Conservation (phyloP, 2,797 vertebrate genomes). For the Cynodonichthys magdalenae region DNA sequence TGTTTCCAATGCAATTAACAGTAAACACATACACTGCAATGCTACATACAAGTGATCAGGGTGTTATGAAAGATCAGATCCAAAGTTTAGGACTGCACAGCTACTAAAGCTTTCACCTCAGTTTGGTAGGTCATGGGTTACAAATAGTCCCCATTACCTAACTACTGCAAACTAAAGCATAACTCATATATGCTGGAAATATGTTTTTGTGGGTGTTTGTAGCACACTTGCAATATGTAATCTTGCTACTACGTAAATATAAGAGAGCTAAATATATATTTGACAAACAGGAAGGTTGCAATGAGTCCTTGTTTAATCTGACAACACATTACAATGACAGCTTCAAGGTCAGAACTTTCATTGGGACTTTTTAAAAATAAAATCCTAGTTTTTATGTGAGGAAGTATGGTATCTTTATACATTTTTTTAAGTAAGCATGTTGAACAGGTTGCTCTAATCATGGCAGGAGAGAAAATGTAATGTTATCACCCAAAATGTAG, state of each 20-base stretch:
- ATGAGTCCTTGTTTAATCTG: too few species aligned
- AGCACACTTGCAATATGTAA: too few species aligned
- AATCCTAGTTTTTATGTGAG: neutral
- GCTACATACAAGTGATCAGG: neutral
- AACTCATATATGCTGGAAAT: too few species aligned
- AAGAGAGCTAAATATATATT: too few species aligned
- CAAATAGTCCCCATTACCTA: too few species aligned
- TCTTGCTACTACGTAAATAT: too few species aligned
- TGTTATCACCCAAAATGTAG: neutral
- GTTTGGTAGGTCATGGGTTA: too few species aligned
- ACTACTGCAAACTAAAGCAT: too few species aligned
- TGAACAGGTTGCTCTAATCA: neutral
- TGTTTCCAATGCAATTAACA: neutral
- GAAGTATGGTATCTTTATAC: neutral
- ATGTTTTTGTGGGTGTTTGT: too few species aligned
- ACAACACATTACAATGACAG: neutral
- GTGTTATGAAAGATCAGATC: neutral
- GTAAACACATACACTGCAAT: neutral
- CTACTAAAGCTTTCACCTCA: too few species aligned
- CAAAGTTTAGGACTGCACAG: neutral
- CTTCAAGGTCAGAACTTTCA: neutral
- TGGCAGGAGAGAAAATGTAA: neutral
- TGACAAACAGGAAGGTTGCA: too few species aligned
- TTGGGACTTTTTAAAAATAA: neutral
- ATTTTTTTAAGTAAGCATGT: neutral